Evolutionary conservation across 2,888 invertebrate genomes (phyloP).

Genomic region (Mesorhabditis belari): DNA sequence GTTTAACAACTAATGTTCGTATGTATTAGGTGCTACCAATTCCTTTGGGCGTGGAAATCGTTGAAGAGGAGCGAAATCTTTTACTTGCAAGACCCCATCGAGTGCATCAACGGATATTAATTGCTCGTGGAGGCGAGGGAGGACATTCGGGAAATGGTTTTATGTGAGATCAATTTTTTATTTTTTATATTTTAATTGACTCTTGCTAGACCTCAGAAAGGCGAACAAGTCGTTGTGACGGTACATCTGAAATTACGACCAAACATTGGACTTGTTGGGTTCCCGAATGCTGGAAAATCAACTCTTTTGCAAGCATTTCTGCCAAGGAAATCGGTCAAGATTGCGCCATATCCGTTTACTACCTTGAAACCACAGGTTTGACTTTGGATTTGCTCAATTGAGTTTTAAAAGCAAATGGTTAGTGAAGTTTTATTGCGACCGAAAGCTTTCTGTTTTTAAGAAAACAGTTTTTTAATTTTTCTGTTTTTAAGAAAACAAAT

Average conservation of each 20-base stretch:
- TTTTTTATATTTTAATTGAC: neutral
- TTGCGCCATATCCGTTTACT: slow-evolving; percentile 48
- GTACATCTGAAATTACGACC: slow-evolving; percentile 45
- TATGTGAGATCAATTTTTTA: slow-evolving; percentile 17
- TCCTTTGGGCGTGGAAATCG: slow-evolving; percentile 46
- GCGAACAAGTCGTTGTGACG: slow-evolving; percentile 25
- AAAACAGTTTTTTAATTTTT: too few relatives aligned
- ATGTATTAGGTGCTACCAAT: slow-evolving; percentile 40
- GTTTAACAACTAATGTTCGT: slow-evolving; percentile 5
- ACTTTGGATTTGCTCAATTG: neutral
- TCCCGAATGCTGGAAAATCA: slow-evolving; percentile 51
- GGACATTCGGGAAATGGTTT: slow-evolving; percentile 26
- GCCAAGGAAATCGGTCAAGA: slow-evolving; percentile 42
- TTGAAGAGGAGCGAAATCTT: slow-evolving; percentile 23
- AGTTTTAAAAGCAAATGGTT: too few relatives aligned
- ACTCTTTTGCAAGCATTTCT: slow-evolving; percentile 45
- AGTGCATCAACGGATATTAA: slow-evolving; percentile 26
- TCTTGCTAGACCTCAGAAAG: slow-evolving; percentile 25
- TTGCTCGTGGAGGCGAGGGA: slow-evolving; percentile 43
- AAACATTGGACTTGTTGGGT: slow-evolving; percentile 47
- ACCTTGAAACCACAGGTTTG: slow-evolving; percentile 27
- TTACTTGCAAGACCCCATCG: slow-evolving; percentile 34
- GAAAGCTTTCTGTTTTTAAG: too few relatives aligned
- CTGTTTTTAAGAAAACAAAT: too few relatives aligned
- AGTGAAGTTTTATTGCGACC: too few relatives aligned